Evolutionary conservation across 2,113 vertebrate species (phyloP).

Genomic region (Channa argus): DNA sequence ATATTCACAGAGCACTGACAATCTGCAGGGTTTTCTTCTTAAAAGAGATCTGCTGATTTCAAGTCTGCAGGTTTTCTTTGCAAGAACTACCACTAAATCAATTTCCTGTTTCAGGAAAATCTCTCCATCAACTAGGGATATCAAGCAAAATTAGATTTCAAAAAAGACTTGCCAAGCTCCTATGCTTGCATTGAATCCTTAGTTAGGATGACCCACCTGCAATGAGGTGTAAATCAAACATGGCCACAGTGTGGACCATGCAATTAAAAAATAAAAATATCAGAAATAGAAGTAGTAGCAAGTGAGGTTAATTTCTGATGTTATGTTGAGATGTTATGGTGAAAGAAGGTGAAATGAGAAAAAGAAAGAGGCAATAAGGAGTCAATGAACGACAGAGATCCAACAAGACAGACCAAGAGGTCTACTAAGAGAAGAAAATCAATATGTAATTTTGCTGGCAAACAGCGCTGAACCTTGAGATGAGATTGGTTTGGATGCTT

Average conservation of each 20-base stretch:
- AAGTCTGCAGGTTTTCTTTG: neutral
- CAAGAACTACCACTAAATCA: neutral
- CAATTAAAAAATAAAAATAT: neutral
- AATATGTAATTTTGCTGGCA: conserved; percentile 69
- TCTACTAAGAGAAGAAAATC: conserved; percentile 56
- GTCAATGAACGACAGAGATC: conserved; percentile 17
- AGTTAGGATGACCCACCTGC: neutral
- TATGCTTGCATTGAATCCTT: too few species aligned
- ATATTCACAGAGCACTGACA: neutral
- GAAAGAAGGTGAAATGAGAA: neutral
- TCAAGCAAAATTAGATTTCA: neutral
- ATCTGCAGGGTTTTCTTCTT: neutral
- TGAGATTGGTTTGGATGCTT: neutral
- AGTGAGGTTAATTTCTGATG: neutral
- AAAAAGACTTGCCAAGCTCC: too few species aligned
- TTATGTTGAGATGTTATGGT: too few species aligned
- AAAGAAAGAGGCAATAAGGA: neutral
- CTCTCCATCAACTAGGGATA: neutral
- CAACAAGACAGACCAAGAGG: conserved; percentile 16
- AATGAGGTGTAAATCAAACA: conserved; percentile 19
- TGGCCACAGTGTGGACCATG: neutral
- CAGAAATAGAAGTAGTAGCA: neutral
- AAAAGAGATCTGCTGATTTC: neutral
- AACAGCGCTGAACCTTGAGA: conserved; percentile 20
- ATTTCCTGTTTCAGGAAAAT: neutral